Percentiles rank a stretch among this genome's conserved stretches.
Conservation (phyloP, 2,113 vertebrate genomes). For the Bothrops jararaca region DNA sequence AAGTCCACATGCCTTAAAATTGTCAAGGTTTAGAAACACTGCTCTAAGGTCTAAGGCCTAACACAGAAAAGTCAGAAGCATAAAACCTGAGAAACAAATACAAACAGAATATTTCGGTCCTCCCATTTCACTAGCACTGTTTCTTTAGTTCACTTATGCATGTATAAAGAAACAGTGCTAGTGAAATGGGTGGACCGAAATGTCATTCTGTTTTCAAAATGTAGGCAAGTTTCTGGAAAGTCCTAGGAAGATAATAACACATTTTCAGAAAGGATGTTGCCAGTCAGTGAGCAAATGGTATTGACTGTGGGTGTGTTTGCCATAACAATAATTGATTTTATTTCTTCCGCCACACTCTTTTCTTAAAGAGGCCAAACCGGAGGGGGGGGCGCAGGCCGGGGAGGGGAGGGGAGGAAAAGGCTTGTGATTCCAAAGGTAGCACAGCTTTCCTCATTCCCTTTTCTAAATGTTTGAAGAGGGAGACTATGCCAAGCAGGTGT, state of each 20-base stretch:
- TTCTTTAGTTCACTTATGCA: not conserved
- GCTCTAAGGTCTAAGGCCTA: not conserved
- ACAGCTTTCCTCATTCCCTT: not conserved
- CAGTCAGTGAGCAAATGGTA: not conserved
- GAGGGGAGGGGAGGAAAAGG: slow-evolving; percentile 9
- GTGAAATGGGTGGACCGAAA: not conserved
- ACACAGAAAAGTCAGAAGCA: not conserved
- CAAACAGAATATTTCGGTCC: not conserved
- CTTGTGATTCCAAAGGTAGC: slow-evolving; percentile 67
- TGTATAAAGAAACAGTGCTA: not conserved
- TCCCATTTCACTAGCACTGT: not conserved
- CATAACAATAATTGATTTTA: slow-evolving; percentile 39
- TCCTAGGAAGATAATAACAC: rapidly evolving
- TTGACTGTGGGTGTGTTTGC: slow-evolving; percentile 10
- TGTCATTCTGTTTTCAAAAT: not conserved
- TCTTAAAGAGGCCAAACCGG: slow-evolving; percentile 56
- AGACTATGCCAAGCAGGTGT: not conserved
- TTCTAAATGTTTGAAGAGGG: slow-evolving; percentile 13
- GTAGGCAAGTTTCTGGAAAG: not conserved
- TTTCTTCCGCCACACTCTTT: slow-evolving; percentile 55
- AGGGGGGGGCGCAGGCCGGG: not conserved
- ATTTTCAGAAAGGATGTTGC: rapidly evolving
- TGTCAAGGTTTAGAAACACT: too few species aligned
- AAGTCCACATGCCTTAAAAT: too few species aligned
- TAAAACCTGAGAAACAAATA: not conserved